A percentile compares a stretch with the other conserved stretches of the same genome.
Evolutionary conservation across 2,888 invertebrate species (phyloP).

Genomic region (Melitaea athalia): DNA sequence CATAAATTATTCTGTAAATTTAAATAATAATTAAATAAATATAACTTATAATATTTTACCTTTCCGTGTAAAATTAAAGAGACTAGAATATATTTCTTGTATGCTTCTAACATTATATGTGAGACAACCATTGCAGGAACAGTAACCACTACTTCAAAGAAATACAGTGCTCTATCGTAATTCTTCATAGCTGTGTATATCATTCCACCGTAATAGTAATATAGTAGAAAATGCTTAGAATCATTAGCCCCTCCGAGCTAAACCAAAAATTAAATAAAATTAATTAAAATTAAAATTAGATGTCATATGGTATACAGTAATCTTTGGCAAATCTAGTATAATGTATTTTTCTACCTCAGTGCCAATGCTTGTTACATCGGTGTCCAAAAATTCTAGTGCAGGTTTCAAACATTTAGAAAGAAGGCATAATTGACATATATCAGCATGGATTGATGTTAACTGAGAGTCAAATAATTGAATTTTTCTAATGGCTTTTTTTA

Average conservation of each 20-base stretch:
- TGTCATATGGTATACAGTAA: too few relatives aligned
- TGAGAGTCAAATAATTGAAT: conserved; percentile 94
- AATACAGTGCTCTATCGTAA: conserved; percentile 95
- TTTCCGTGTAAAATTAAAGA: conserved; percentile 96
- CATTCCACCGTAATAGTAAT: conserved; percentile 99
- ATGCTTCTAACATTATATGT: conserved; percentile 98
- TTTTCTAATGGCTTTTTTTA: conserved; percentile 93
- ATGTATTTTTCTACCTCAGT: conserved; percentile 83
- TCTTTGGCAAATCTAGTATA: too few relatives aligned
- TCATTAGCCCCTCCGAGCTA: conserved; percentile 89
- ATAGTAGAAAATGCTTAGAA: conserved; percentile 94
- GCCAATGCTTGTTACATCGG: conserved; percentile 95
- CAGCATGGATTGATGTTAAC: conserved; percentile 96
- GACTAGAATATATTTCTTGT: conserved; percentile 97
- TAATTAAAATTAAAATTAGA: background rate
- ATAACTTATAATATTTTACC: conserved; percentile 66
- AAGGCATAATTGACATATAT: conserved; percentile 95
- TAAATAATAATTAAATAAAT: too few relatives aligned
- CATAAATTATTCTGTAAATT: too few relatives aligned
- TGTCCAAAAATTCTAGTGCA: conserved; percentile 92
- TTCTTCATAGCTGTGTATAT: conserved; percentile 97
- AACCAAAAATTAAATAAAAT: conserved; percentile 41
- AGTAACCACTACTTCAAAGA: conserved; percentile 97
- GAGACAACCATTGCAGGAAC: conserved; percentile 97
- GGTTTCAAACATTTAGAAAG: conserved; percentile 95